phyloP scores from a whole-genome alignment of 2,797 vertebrate species.

The Microcaecilia unicolor region DNA sequence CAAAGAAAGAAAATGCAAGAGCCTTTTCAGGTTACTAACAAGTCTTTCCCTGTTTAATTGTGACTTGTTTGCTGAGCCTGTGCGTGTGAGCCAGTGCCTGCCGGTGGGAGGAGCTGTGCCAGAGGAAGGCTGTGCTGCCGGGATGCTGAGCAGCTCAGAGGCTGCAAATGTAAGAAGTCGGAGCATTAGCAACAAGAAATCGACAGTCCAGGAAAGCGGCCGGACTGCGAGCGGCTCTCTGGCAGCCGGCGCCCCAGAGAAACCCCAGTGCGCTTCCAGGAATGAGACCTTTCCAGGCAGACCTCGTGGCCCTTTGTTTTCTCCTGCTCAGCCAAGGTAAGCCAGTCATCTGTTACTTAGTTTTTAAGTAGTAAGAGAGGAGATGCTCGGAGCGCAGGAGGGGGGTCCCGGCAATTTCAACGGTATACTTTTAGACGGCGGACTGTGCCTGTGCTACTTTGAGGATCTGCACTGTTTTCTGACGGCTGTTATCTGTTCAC shows the following conservation, averaged over 20 bases:
- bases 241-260: background rate
- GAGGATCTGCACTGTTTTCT: too few species aligned
- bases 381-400: background rate
- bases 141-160: conserved; percentile 24
- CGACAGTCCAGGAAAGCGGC: conserved; percentile 17
- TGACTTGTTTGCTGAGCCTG: conserved; percentile 14
- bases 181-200: conserved; percentile 17
- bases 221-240: conserved; percentile 17
- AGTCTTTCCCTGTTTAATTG: conserved; percentile 39
- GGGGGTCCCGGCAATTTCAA: conserved; percentile 11
- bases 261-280: conserved; percentile 30
- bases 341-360: conserved; percentile 10
- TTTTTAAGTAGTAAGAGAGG: conserved; percentile 17
- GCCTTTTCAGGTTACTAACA: background rate
- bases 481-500: too few species aligned
- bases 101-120: conserved; percentile 38
- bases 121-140: conserved; percentile 26
- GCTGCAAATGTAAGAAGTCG: conserved; percentile 24
- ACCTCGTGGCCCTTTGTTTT: conserved; percentile 44
- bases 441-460: too few species aligned
- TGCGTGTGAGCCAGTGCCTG: too few species aligned
- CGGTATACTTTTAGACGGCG: too few species aligned
- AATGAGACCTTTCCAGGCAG: conserved; percentile 53
- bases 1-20: too few species aligned
- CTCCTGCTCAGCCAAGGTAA: conserved; percentile 56